Percentiles rank a stretch among this genome's conserved stretches.
phyloP scores from a whole-genome alignment of 2,888 invertebrate genomes.

The Elegia similella region DNA sequence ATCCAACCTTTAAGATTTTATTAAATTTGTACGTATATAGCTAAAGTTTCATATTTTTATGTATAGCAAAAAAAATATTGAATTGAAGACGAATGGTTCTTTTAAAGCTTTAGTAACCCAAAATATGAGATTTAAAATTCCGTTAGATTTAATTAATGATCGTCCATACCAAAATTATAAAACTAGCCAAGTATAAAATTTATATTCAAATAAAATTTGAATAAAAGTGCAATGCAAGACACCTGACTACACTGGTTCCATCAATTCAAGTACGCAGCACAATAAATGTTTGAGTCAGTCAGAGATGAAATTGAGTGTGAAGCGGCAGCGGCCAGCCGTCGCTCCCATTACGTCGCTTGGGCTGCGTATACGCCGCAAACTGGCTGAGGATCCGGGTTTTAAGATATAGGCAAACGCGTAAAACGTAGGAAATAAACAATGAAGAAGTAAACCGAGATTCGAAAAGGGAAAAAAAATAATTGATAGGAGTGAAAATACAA shows the following conservation, averaged over 20 bases:
- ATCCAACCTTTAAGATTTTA: background rate
- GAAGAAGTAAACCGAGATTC: too few species aligned
- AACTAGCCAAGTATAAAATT: too few species aligned
- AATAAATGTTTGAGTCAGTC: constrained; percentile 80
- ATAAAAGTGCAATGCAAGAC: constrained; percentile 30
- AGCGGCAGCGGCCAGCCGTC: constrained; percentile 79
- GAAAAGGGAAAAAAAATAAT: too few species aligned
- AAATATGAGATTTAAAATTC: too few species aligned
- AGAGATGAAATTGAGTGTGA: constrained; percentile 82
- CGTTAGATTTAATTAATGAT: too few species aligned
- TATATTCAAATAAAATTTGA: background rate
- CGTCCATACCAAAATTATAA: too few species aligned
- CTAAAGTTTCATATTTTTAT: too few species aligned
- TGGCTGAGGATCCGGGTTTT: constrained; percentile 56
- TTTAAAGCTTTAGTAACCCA: too few species aligned
- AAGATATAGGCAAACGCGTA: constrained; percentile 40
- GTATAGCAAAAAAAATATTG: too few species aligned
- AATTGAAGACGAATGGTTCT: too few species aligned
- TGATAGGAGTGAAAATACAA: too few species aligned
- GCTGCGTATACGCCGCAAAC: constrained; percentile 68
- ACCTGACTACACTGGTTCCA: constrained; percentile 51
- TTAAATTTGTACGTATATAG: too few species aligned
- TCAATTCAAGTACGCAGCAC: constrained; percentile 62
- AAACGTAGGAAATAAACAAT: background rate
- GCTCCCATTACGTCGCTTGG: constrained; percentile 78